Evolutionary conservation across 2,888 invertebrate species (phyloP).

Genomic region (Ochropleura plecta): DNA sequence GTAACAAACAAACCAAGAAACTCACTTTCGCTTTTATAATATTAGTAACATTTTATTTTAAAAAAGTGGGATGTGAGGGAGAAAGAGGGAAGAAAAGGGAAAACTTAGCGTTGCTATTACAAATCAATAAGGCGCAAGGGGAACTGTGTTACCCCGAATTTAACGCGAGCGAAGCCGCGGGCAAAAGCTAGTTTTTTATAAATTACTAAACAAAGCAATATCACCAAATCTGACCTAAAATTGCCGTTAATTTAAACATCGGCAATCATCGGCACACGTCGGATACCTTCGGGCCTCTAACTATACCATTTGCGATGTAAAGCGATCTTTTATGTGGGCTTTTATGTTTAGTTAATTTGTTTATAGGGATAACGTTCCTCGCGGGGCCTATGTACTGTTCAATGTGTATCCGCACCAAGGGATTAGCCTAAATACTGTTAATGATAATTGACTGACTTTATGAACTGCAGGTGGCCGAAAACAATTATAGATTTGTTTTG

Average conservation of each 20-base stretch:
- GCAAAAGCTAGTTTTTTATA: too few species aligned
- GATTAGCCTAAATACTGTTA: constrained; percentile 58
- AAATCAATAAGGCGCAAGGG: too few species aligned
- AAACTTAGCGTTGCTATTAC: too few species aligned
- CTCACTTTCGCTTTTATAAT: too few species aligned
- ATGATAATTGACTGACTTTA: constrained; percentile 58
- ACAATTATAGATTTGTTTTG: constrained; percentile 58
- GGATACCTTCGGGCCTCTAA: constrained; percentile 41
- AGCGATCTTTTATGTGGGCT: constrained; percentile 60
- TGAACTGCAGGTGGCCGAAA: constrained; percentile 44
- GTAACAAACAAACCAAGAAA: too few species aligned
- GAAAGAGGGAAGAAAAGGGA: too few species aligned
- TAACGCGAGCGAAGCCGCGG: too few species aligned
- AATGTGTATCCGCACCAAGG: constrained; percentile 33
- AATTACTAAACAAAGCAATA: not conserved
- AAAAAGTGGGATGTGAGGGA: too few species aligned
- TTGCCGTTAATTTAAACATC: constrained; percentile 54
- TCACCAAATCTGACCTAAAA: constrained; percentile 5
- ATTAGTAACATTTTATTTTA: too few species aligned
- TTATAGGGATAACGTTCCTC: constrained; percentile 66
- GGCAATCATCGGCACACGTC: constrained; percentile 46
- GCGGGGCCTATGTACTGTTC: constrained; percentile 49
- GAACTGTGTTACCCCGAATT: too few species aligned
- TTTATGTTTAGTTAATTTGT: constrained; percentile 74
- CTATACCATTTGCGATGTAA: constrained; percentile 55